phyloP scores from a whole-genome alignment of 2,888 invertebrate genomes.

The Rhyacophila evoluta region DNA sequence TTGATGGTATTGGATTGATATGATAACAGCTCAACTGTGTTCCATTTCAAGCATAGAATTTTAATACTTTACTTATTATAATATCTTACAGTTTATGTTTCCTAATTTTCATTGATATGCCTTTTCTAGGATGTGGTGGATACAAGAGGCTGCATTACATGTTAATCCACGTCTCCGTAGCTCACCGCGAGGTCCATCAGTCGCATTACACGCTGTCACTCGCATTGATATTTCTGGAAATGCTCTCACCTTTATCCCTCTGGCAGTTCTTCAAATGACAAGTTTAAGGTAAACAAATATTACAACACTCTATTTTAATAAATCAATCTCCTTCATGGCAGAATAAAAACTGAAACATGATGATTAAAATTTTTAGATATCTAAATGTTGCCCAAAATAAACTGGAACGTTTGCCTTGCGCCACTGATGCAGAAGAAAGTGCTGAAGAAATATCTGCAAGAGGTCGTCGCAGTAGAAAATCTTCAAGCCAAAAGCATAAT shows the following conservation, averaged over 20 bases:
- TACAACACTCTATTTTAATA: too few species aligned
- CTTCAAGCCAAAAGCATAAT: constrained; percentile 55
- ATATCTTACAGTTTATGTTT: too few species aligned
- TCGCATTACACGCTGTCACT: constrained; percentile 91
- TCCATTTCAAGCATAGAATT: neutral
- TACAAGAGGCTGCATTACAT: constrained; percentile 84
- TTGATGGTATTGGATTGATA: neutral
- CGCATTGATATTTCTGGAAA: constrained; percentile 94
- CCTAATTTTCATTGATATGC: too few species aligned
- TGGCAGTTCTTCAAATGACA: constrained; percentile 84
- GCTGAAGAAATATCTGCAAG: constrained; percentile 56
- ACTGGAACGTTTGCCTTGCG: constrained; percentile 78
- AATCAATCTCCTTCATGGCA: neutral
- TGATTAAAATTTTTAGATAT: too few species aligned
- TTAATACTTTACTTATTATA: constrained; percentile 2
- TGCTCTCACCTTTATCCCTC: constrained; percentile 82
- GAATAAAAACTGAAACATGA: neutral
- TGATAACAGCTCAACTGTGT: neutral
- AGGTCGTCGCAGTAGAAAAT: constrained; percentile 57
- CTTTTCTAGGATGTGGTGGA: constrained; percentile 77
- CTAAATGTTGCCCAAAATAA: constrained; percentile 92
- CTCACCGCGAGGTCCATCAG: constrained; percentile 74
- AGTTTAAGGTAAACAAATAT: constrained; percentile 73
- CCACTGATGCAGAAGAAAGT: constrained; percentile 63
- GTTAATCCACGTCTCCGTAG: constrained; percentile 86